phyloP scores from a whole-genome alignment of 2,113 vertebrate genomes.

The Entosphenus tridentatus region DNA sequence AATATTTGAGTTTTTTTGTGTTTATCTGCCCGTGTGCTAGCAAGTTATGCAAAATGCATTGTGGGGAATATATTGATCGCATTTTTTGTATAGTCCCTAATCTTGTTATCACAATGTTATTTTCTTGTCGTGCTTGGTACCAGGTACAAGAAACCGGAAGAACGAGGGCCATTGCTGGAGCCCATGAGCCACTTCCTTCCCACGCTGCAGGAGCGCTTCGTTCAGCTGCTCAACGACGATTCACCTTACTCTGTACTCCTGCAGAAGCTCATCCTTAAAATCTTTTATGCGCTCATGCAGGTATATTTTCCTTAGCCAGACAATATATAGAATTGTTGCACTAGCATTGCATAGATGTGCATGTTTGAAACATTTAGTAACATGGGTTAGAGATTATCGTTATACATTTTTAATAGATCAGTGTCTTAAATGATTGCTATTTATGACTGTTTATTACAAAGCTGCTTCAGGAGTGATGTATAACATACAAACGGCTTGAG shows the following conservation, averaged over 20 bases:
- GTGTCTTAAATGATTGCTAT: background rate
- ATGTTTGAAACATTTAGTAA: background rate
- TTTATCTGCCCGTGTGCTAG: conserved; percentile 1
- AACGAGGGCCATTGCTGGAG: conserved; percentile 67
- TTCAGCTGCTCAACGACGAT: conserved; percentile 62
- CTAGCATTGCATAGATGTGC: background rate
- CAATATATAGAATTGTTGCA: conserved; percentile 10
- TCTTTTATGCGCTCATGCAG: conserved; percentile 96
- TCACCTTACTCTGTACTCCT: conserved; percentile 87
- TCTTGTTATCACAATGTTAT: no score
- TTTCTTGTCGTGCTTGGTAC: no score
- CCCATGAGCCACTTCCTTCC: conserved; percentile 98
- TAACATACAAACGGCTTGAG: background rate
- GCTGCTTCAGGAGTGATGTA: background rate
- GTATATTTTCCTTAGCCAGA: conserved; percentile 20
- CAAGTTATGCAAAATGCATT: conserved; percentile 1
- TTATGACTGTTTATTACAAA: background rate
- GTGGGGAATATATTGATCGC: background rate
- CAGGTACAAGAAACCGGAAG: conserved; percentile 96
- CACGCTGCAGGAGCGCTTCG: conserved; percentile 79
- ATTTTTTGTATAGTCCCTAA: background rate
- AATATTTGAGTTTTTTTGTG: conserved; percentile 6
- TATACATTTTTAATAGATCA: background rate
- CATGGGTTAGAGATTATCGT: background rate
- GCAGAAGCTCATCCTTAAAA: conserved; percentile 98